Base-by-base conservation (phyloP, 2,888 invertebrate species). In the Hylaea fasciaria region DNA sequence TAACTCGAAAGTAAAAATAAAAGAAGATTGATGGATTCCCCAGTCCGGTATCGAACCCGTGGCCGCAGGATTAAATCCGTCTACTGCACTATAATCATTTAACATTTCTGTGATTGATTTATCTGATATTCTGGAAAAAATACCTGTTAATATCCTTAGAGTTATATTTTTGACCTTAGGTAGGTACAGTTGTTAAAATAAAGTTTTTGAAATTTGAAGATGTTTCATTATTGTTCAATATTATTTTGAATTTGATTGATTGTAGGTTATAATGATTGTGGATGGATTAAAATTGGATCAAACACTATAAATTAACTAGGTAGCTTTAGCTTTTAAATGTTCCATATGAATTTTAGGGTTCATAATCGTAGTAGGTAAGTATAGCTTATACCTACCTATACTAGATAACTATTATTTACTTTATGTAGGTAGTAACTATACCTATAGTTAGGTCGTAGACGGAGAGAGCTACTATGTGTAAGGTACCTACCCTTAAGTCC, bases 1-100 rank as follows among this genome's bases (percentile, higher is more conserved):
- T 73, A 70, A 7, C 32, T 32, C 32, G 71, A 68, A 64, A 70
- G 68, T 71, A 73, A 82, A 84, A 86, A 84, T 76, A 84, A 80
- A 84, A 64, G 70, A 79, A 47, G 72, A 74, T 78, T 87, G 89
- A 88, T 88, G 83, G 83, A 87, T 87, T 85, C 76, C 68, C 72
- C 68, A 68, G 68, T 71, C 77, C 70, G 71, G 71, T 68, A 78
- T 78, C 76, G 78, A 79, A 81, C 76, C 71, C 53, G 47, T 56
- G 69, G 75, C 80, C 83, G 77, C 57, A 69, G 79, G 78, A 69
- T 74, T 32, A 37, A 44, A 50, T 57, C 48, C 62, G 71, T 74
- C 71, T 69, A 12, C 29, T 68, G 64, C 72, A 65, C 66, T 67
- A 63, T 80, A 78, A 81, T 77, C 71, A 77, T 73, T 70, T 69